Percentiles rank a stretch among this genome's conserved stretches.
phyloP scores from a whole-genome alignment of 2,797 vertebrate species.

The Falco columbarius region DNA sequence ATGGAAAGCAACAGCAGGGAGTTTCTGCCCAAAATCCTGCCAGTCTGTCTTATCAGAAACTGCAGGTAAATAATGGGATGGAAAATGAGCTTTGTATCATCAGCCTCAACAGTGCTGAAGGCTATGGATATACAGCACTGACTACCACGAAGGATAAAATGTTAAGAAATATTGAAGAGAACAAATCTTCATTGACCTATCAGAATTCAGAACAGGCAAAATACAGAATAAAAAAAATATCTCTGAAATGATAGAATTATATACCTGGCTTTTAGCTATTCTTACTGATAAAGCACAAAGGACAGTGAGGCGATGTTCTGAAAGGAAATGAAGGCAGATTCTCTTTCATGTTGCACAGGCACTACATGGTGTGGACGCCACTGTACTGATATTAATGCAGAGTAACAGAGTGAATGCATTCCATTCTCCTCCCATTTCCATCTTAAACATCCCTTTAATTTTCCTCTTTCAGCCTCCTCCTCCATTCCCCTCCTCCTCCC shows the following conservation, averaged over 20 bases:
- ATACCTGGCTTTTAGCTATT: not conserved
- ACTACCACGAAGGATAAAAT: not conserved
- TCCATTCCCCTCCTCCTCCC: not conserved
- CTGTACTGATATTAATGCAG: rapidly evolving
- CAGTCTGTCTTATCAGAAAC: not conserved
- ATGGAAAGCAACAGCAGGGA: not conserved
- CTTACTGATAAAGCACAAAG: not conserved
- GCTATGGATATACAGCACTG: not conserved
- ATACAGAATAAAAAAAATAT: not conserved
- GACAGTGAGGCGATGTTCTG: not conserved
- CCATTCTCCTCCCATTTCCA: not conserved
- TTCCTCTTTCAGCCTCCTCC: not conserved
- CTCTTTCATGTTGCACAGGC: not conserved
- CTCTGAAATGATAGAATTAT: not conserved
- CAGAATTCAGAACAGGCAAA: not conserved
- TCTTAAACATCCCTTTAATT: not conserved
- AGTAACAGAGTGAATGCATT: not conserved
- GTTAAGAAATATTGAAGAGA: not conserved
- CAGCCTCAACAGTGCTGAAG: not conserved
- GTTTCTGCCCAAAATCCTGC: not conserved
- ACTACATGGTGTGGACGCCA: not conserved
- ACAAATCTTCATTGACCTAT: not conserved
- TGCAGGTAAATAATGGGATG: not conserved
- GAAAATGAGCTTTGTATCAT: not conserved
- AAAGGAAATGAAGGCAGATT: not conserved